Evolutionary conservation across 2,113 vertebrate species (phyloP).

Genomic region (Limnothrissa miodon): DNA sequence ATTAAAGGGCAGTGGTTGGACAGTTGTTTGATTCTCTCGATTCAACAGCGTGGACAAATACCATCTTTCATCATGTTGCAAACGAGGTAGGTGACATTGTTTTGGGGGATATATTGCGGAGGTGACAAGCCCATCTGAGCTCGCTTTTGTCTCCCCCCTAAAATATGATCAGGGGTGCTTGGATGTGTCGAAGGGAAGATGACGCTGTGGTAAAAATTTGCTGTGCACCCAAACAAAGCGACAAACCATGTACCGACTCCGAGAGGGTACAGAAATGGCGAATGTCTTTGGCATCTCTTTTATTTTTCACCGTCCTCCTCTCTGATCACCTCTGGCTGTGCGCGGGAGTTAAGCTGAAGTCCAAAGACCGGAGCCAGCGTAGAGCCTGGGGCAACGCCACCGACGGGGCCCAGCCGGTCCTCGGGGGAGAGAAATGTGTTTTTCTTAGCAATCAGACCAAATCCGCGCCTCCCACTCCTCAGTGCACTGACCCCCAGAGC

Average conservation of each 20-base stretch:
- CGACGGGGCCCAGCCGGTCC: constrained; percentile 39
- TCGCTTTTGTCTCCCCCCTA: constrained; percentile 57
- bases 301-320: constrained; percentile 78
- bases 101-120: constrained; percentile 51
- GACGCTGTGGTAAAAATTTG: constrained; percentile 72
- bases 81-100: constrained; percentile 64
- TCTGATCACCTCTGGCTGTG: constrained; percentile 79
- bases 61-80: constrained; percentile 54
- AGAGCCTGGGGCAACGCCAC: constrained; percentile 46
- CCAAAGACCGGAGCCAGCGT: constrained; percentile 65
- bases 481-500: constrained; percentile 58
- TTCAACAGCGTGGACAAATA: constrained; percentile 39
- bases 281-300: constrained; percentile 76
- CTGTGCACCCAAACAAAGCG: constrained; percentile 66
- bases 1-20: constrained; percentile 45
- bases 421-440: constrained; percentile 54
- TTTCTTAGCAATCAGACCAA: constrained; percentile 69
- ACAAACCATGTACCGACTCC: constrained; percentile 78
- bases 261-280: constrained; percentile 82
- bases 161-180: constrained; percentile 81
- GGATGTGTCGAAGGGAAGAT: constrained; percentile 76
- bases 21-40: constrained; percentile 45
- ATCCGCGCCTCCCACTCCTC: constrained; percentile 53
- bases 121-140: constrained; percentile 47
- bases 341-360: constrained; percentile 70